Evolutionary conservation across 53 echinoderm and acorn worm species (phyloP).

Genomic region (Zoroaster sp.): DNA sequence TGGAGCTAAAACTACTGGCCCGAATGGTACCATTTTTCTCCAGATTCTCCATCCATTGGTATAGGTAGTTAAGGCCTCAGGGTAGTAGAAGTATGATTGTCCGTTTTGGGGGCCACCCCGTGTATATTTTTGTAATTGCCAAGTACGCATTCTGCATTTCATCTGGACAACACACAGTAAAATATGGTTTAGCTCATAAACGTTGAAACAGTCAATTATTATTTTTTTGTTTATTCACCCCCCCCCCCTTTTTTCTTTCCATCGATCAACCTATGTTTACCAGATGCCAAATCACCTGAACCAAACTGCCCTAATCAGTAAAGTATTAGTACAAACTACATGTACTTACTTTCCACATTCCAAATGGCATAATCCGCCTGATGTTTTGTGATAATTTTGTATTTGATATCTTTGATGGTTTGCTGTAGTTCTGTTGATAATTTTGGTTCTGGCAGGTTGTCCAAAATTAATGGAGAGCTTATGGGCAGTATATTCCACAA

Average conservation of each 20-base stretch:
- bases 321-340: background rate
- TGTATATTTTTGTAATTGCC: no score
- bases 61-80: no score
- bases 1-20: no score
- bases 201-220: background rate
- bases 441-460: background rate
- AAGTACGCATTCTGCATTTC: no score
- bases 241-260: background rate
- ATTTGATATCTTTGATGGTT: background rate
- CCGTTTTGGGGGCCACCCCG: no score
- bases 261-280: background rate
- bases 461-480: background rate
- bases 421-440: background rate
- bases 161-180: no score
- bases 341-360: background rate
- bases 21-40: no score
- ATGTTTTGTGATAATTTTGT: no score
- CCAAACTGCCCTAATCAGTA: background rate
- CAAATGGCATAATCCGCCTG: background rate
- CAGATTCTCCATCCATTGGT: no score
- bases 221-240: background rate
- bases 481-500: background rate
- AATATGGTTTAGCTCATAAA: background rate
- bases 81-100: no score
- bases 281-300: background rate